Conservation (phyloP, 2,797 vertebrate species). For the Octomys mimax region DNA sequence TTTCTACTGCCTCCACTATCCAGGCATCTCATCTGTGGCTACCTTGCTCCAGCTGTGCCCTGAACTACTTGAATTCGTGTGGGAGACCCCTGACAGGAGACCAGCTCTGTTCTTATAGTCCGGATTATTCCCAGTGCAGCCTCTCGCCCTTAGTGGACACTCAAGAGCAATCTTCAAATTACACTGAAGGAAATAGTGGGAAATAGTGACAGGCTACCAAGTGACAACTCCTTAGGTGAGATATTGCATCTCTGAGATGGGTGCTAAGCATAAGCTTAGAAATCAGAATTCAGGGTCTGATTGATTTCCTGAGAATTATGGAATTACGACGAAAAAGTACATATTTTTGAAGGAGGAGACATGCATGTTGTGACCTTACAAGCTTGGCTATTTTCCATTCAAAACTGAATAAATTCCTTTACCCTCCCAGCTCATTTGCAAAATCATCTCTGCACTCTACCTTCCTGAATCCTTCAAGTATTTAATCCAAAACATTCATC, state of each 20-base stretch:
- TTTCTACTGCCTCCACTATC: neutral
- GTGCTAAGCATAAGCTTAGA: slow-evolving; percentile 19
- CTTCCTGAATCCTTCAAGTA: slow-evolving; percentile 71
- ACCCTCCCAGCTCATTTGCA: slow-evolving; percentile 65
- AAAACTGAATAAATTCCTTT: slow-evolving; percentile 46
- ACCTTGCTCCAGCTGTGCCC: neutral
- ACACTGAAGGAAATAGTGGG: neutral
- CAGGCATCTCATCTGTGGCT: neutral
- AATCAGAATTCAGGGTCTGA: neutral
- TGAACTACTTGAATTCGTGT: slow-evolving; percentile 5
- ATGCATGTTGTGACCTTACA: neutral
- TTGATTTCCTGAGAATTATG: slow-evolving; percentile 32
- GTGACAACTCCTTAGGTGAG: neutral
- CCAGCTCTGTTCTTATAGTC: neutral
- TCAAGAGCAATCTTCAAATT: slow-evolving; percentile 13
- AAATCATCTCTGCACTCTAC: slow-evolving; percentile 55
- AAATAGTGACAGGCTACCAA: neutral
- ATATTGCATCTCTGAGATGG: neutral
- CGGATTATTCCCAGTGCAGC: neutral
- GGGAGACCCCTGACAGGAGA: neutral
- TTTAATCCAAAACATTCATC: slow-evolving; percentile 65
- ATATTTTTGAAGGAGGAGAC: slow-evolving; percentile 26
- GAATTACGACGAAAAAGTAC: slow-evolving; percentile 24
- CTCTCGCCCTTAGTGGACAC: neutral
- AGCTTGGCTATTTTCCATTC: slow-evolving; percentile 42